Evolutionary conservation across 2,888 invertebrate genomes (phyloP), one percentile per base, ranked within the genome.

Genomic region (Mellilla xanthometata): DNA sequence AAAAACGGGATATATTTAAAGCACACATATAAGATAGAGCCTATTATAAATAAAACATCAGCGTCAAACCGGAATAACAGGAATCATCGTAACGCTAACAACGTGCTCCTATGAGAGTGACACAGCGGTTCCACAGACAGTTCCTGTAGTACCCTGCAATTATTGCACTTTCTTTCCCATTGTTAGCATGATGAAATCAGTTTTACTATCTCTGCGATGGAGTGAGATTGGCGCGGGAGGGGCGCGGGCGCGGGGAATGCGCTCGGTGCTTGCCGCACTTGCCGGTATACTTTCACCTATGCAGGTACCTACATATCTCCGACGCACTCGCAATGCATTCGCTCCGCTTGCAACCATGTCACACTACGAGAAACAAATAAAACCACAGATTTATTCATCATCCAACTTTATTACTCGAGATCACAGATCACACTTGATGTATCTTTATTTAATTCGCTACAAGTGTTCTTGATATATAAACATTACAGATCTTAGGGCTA

Each of bases 121-220:
- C 65, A 61, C 62, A 50, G 31, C 31, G 32, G 22, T 32, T 44
- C 6, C 31, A 55, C 60, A 59, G 69, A 55, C 61, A 66, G 70
- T 78, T 76, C 77, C 79, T 76, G 71, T 60, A 79, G 75, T 65
- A 89, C 80, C 75, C 84, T 84, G 75, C 85, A 81, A 75, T 88
- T 91, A 81, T 73, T 81, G 79, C 82, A 87, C 79, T 85, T 92
- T 74, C 84, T 78, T 75, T 89, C 82, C 78, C 76, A 83, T 83
- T 86, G 78, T 84, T 81, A 76, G 68, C 68, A 71, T 79, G 80
- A 76, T 83, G 76, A 73, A 84, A 79, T 76, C 79, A 80, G 75
- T 81, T 73, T 82, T 81, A 84, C 81, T 83, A 82, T 84, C 82
- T 76, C 73, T 68, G 79, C 81, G 70, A 85, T 78, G 56, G 81